Base-by-base conservation (phyloP, 1,140 invertebrate genomes). In the Heliconius hermathena region DNA sequence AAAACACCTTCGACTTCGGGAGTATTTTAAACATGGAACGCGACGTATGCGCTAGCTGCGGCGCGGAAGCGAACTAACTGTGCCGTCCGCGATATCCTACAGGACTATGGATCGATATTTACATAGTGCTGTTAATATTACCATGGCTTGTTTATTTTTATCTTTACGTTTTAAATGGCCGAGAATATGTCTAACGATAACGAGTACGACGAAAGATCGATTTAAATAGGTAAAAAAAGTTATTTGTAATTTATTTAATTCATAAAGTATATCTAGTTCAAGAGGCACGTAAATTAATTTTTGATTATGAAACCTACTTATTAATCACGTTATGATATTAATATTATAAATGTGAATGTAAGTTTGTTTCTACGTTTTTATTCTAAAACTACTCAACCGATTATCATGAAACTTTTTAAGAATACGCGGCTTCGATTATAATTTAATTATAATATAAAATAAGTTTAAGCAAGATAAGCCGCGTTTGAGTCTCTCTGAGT, bases 61-160 rank as follows among this genome's bases (percentile, higher is more conserved):
- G 90, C 85, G 81, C 90, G 89, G 90, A 90, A 89, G 87, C 81
- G 91, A 89, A 94, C 92, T 92, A 92, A 91, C 90, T 79, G 83
- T 74, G 54, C 57, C 49, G 81, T 79, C 83, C 85, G 87, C 88
- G 87, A 90, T 90, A 90, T 93, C 92, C 91, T 94, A 88, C 90
- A 94, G 92, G 91, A 94, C 89, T 89, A 87, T 91, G 87, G 89
- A 94, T 94, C 92, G 89, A 94, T 94, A 94, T 94, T 93, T 94
- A 93, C 90, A 94, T 94, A 90, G 86, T 90, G 86, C 88, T 91
- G 90, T 92, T 93, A 91, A 94, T 93, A 91, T 91, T 87, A 85
- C 83, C 86, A 83, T 85, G 81, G 87, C 83, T 88, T 89, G 82
- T 87, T 91, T 89, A 91, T 90, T 88, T 88, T 86, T 90, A 88